These are phyloP conservation scores for Caenorhabditis doughertyi DNA, from an alignment of 2,888 invertebrate genomes.

Conservation along the genomic window DNA sequence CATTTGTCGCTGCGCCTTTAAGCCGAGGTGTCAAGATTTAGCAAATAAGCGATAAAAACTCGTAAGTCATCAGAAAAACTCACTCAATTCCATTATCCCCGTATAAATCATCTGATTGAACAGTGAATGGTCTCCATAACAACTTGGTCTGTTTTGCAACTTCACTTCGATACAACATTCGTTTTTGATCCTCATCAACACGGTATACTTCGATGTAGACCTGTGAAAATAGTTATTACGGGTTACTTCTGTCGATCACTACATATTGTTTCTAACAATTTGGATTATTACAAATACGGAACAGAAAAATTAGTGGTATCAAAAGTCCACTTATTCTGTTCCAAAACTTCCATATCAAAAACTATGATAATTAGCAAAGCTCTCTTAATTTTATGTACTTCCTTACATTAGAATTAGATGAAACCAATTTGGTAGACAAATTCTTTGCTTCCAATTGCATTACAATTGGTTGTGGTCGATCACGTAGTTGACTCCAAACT, in stretches of 20 bases:
- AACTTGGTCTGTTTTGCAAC: slow-evolving; percentile 65
- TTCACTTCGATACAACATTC: slow-evolving; percentile 73
- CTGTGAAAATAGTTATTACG: slow-evolving; percentile 34
- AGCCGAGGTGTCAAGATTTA: too few relatives aligned
- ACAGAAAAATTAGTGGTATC: too few relatives aligned
- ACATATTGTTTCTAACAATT: too few relatives aligned
- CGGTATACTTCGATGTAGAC: slow-evolving; percentile 47
- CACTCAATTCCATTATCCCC: slow-evolving; percentile 27
- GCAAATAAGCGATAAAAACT: too few relatives aligned
- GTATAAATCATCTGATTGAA: slow-evolving; percentile 65
- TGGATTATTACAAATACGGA: too few relatives aligned
- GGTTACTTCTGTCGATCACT: too few relatives aligned
- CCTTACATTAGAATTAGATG: slow-evolving; percentile 54
- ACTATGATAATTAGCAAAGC: background rate
- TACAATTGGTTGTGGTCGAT: slow-evolving; percentile 73
- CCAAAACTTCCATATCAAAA: background rate
- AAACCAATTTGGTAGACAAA: slow-evolving; percentile 67
- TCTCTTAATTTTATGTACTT: too few relatives aligned
- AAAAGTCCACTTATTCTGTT: too few relatives aligned
- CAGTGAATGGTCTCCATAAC: slow-evolving; percentile 70
- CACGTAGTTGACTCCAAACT: slow-evolving; percentile 73
- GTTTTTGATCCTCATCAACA: slow-evolving; percentile 43
- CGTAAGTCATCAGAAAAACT: slow-evolving; percentile 5
- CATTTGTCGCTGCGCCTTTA: too few relatives aligned
- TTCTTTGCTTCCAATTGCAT: slow-evolving; percentile 75